Evolutionary conservation across 2,113 vertebrate genomes (phyloP).

Genomic region (Ondatra zibethicus): DNA sequence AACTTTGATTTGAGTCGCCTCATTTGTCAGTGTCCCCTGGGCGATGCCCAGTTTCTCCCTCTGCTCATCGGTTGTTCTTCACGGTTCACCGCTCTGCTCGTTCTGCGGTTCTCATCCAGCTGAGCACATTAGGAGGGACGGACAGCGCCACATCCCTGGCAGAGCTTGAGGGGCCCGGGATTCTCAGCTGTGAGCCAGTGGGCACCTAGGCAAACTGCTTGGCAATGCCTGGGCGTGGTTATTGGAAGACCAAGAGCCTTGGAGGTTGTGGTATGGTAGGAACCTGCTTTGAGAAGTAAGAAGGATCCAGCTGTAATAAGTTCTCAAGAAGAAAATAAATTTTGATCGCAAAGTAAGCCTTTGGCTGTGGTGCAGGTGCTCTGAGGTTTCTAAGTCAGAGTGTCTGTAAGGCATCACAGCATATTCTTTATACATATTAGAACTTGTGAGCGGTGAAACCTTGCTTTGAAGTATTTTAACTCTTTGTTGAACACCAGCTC

Average conservation of each 20-base stretch:
- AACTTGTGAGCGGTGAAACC: conserved; percentile 28
- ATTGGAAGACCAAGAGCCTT: conserved; percentile 17
- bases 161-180: conserved; percentile 27
- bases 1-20: conserved; percentile 65
- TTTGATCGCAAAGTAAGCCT: conserved; percentile 48
- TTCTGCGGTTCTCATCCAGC: conserved; percentile 53
- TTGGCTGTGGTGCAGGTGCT: neutral
- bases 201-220: conserved; percentile 22
- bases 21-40: conserved; percentile 56
- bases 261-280: neutral
- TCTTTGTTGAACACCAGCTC: conserved; percentile 14
- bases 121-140: conserved; percentile 55
- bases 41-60: conserved; percentile 70
- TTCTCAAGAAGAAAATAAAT: conserved; percentile 51
- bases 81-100: conserved; percentile 58
- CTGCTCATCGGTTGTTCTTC: conserved; percentile 56
- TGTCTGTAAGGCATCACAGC: conserved; percentile 26
- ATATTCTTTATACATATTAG: conserved; percentile 10
- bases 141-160: neutral
- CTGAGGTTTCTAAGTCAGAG: conserved; percentile 44
- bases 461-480: conserved; percentile 28
- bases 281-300: conserved; percentile 29
- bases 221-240: neutral
- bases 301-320: neutral
- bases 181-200: conserved; percentile 38